These are phyloP conservation scores for Centropus unirufus DNA, from an alignment of 2,113 vertebrate genomes.

Conservation along the genomic window DNA sequence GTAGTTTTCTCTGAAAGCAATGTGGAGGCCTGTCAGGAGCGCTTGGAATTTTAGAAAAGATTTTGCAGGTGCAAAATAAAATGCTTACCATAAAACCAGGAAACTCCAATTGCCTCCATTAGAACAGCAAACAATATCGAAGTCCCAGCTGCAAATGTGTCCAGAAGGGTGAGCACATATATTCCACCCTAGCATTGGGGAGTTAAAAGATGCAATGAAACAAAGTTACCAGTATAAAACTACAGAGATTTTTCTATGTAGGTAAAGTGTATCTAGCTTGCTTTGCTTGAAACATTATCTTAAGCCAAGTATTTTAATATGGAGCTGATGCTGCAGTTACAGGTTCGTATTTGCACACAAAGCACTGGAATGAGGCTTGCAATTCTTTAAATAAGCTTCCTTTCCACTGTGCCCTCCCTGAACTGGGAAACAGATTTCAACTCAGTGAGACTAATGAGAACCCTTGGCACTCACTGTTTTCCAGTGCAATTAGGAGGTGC, in stretches of 20 bases:
- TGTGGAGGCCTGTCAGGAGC: background rate
- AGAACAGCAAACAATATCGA: slow-evolving; percentile 96
- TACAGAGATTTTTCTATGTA: background rate
- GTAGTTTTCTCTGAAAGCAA: background rate
- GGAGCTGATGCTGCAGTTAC: background rate
- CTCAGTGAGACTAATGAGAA: background rate
- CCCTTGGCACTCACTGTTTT: background rate
- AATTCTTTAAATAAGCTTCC: background rate
- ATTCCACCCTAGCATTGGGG: slow-evolving; percentile 87
- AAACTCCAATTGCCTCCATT: slow-evolving; percentile 95
- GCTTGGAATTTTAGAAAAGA: background rate
- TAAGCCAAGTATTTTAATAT: background rate
- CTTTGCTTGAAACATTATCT: background rate
- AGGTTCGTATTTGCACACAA: background rate
- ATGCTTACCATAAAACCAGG: slow-evolving; percentile 96
- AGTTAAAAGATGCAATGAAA: background rate
- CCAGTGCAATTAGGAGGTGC: background rate
- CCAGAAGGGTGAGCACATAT: slow-evolving; percentile 93
- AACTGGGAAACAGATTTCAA: background rate
- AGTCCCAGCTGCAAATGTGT: slow-evolving; percentile 95
- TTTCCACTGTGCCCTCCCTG: background rate
- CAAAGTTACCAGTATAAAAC: background rate
- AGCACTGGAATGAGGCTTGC: background rate
- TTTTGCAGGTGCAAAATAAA: background rate
- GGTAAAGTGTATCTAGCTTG: background rate